Base-by-base conservation (phyloP, 2,888 invertebrate species). In the Nephrotoma appendiculata region DNA sequence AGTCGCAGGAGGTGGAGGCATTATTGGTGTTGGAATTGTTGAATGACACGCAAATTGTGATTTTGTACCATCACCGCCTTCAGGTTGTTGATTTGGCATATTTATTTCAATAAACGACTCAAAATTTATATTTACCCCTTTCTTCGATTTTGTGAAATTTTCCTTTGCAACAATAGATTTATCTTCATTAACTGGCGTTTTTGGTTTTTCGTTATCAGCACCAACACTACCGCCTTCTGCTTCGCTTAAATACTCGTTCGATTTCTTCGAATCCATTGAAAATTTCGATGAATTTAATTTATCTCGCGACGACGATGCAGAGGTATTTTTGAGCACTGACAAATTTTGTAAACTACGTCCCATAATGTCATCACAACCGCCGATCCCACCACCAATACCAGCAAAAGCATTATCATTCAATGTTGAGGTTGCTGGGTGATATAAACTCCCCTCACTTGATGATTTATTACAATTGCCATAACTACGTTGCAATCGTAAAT, bases 401-500 rank as follows among this genome's bases (percentile, higher is more conserved):
- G 41, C 84, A 42, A 71, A 71, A n/a, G 41, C 43, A 84, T 42
- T 84, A 3, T 42, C 84, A 84, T 84, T 43, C n/a, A 43, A 42
- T 43, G 42, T 86, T 57, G 41, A 86, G n/a, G 42, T 57, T 83
- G 31, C 71, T 43, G 42, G 52, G 45, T 31, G 48, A 86, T 86
- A 87, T 9, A 88, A 43, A 41, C 88, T 88, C 7, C 87, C 87
- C 86, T 88, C 88, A 85, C 87, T 88, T 5, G 88, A 87, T 86
- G 86, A 88, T 87, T 85, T 88, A 71, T 86, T 86, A 9, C 71
- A 71, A 31, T 71, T 31, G 6, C 71, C 71, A 52, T 83, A 85
- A 15, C 86, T 88, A n/a, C 86, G 86, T 41, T 87, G 88, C 0
- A 90, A 87, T 0, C 89, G 94, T 91, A 95, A 94, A 90, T 94